Evolutionary conservation across 1,140 invertebrate species (phyloP).

Genomic region (Diuraphis noxia): DNA sequence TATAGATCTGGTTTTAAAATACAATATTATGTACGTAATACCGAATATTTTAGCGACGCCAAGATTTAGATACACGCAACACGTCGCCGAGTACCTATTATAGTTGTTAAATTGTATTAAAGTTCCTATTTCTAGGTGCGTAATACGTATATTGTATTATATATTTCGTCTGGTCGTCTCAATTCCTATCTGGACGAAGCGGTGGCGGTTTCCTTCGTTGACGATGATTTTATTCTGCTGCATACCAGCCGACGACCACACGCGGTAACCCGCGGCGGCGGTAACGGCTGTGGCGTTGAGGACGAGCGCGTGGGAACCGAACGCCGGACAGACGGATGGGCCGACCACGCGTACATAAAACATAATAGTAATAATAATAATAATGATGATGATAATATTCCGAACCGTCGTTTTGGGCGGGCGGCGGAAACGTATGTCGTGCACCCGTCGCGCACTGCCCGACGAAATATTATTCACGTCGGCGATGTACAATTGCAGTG

Average conservation of each 20-base stretch:
- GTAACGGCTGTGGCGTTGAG: neutral
- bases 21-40: neutral
- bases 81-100: no score
- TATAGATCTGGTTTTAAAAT: no score
- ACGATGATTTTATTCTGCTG: neutral
- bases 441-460: neutral
- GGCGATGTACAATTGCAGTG: neutral
- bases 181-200: neutral
- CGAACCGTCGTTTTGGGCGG: neutral
- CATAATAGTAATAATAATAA: neutral
- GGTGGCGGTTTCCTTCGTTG: neutral
- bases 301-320: neutral
- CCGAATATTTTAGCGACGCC: neutral
- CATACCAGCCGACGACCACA: neutral
- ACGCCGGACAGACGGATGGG: neutral
- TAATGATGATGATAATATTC: neutral
- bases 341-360: neutral
- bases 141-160: neutral
- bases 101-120: neutral
- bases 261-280: neutral
- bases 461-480: conserved; percentile 1
- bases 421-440: neutral
- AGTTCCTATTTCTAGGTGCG: no score
- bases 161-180: neutral
- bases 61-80: neutral